Evolutionary conservation across 1,140 invertebrate genomes (phyloP), one percentile per base, ranked within the genome.

Genomic region (Thereuonema tuberculata): DNA sequence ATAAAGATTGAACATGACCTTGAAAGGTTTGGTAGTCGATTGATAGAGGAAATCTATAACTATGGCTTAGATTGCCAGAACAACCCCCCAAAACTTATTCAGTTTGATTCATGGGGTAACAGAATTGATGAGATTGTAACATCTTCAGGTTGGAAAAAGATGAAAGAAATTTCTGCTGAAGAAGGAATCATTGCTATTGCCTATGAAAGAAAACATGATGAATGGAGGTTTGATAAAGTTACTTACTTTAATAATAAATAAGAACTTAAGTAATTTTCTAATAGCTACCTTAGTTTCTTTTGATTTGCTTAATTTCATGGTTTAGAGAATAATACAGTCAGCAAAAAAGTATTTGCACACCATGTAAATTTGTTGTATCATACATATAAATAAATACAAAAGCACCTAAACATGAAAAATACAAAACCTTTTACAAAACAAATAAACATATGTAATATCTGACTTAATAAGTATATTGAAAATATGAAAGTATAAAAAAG

Each of bases 111-210:
- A 20, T 82, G 81, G 81, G 81, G 81, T 17, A 71, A 74, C 46
- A 63, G 77, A 24, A 64, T 77, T 2, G 80, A 82, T 67, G 67
- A 74, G 59, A 67, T 81, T 2, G 60, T 73, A 47, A 81, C 78
- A 2, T 77, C 75, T 62, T 56, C 70, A 23, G 79, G 80, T 28
- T 82, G 81, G 81, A 73, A 75, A 47, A 66, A 71, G 61, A 72
- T 80, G 71, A 79, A 82, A 62, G 67, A 70, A 23, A 74, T 82
- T 27, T 71, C 78, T 26, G 80, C 81, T 23, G 72, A 78, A 66
- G 81, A 82, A 68, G 81, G 81, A 1, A 66, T 82, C 0, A 71
- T 82, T 53, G 72, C 78, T 1, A 73, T 77, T 61, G 77, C 76
- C 9, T 82, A 82, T 69, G 76, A 81, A 60, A 69, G 74, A 24